phyloP scores from a whole-genome alignment of 2,797 vertebrate species.

The Coracias cyanogaster region DNA sequence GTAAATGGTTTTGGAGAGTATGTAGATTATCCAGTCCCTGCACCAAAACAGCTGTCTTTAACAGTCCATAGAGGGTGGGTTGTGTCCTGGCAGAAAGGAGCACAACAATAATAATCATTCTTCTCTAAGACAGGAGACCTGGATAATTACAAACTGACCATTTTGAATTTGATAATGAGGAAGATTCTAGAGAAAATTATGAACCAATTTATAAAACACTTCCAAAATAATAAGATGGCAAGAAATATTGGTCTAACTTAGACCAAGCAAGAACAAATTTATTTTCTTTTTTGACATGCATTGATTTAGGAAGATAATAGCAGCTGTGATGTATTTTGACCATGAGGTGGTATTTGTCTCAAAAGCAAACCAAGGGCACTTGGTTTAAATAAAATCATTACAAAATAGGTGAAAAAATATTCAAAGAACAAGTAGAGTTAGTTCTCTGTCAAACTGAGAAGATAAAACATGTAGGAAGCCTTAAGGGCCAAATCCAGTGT shows the following conservation, averaged over 20 bases:
- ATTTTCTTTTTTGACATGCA: conserved; percentile 14
- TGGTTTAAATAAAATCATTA: neutral
- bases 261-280: neutral
- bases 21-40: neutral
- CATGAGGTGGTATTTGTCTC: neutral
- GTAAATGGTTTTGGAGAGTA: neutral
- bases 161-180: neutral
- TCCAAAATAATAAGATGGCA: neutral
- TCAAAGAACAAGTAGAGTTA: neutral
- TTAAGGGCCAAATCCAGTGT: neutral
- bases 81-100: neutral
- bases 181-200: conserved; percentile 8
- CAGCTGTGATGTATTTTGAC: conserved; percentile 11
- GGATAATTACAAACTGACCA: neutral
- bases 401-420: neutral
- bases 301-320: conserved; percentile 17
- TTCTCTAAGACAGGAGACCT: neutral
- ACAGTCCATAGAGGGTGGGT: neutral
- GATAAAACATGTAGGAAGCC: neutral
- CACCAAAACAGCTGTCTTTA: neutral
- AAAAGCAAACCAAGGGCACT: neutral
- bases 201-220: conserved; percentile 6
- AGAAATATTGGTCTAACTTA: conserved; percentile 2
- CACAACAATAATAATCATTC: neutral
- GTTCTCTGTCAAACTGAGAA: neutral